Conservation (phyloP, 2,797 vertebrate genomes). For the Naso thynnoides region DNA sequence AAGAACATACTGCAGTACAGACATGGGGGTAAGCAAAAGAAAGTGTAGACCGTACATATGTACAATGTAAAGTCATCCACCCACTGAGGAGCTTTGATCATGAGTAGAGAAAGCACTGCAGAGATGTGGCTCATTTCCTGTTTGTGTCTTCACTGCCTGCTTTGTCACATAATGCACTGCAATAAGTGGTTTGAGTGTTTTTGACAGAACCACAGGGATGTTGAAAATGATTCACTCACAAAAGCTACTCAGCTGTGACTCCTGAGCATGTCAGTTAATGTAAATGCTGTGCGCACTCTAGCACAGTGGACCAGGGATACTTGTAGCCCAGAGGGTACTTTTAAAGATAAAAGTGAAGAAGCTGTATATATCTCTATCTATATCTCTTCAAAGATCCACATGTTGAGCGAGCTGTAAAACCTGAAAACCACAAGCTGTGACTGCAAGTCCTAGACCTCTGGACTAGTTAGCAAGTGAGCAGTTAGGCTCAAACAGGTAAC, state of each 20-base stretch:
- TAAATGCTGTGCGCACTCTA: neutral
- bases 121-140: slow-evolving; percentile 61
- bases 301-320: neutral
- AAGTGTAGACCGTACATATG: neutral
- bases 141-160: slow-evolving; percentile 44
- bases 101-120: slow-evolving; percentile 9
- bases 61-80: neutral
- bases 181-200: slow-evolving; percentile 5
- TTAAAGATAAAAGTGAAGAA: neutral
- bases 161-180: slow-evolving; percentile 38
- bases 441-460: neutral
- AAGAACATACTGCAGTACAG: neutral
- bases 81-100: slow-evolving; percentile 22
- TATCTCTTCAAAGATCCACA: too few species aligned
- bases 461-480: neutral
- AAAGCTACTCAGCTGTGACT: slow-evolving; percentile 13
- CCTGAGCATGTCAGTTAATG: slow-evolving; percentile 18
- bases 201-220: slow-evolving; percentile 7
- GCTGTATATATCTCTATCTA: neutral
- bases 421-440: neutral
- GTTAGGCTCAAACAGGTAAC: neutral
- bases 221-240: slow-evolving; percentile 4
- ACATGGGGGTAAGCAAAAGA: neutral
- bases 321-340: neutral
- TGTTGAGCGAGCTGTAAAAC: neutral